phyloP scores from a whole-genome alignment of 2,113 vertebrate species.

The Helogale parvula region DNA sequence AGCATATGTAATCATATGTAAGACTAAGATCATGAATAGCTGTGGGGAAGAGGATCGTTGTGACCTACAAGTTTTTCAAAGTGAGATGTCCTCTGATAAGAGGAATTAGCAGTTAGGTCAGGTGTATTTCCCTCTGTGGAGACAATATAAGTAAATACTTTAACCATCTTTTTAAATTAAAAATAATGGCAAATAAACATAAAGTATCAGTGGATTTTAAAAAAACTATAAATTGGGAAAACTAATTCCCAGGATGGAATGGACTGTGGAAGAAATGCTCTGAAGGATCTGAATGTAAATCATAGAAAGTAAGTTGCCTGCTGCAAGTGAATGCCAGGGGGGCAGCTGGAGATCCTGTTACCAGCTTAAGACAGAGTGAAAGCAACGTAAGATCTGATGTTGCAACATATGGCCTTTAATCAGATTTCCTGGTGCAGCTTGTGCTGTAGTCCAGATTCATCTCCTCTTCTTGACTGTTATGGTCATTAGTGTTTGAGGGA shows the following conservation, averaged over 20 bases:
- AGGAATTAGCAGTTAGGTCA: neutral
- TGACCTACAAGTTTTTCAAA: neutral
- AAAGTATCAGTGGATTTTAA: neutral
- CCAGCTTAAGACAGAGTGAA: neutral
- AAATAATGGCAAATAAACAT: slow-evolving; percentile 3
- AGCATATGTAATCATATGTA: neutral
- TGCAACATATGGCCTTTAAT: neutral
- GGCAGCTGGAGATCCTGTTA: neutral
- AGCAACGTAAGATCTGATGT: neutral
- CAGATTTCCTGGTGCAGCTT: neutral
- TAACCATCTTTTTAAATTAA: neutral
- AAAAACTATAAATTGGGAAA: neutral
- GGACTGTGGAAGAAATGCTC: neutral
- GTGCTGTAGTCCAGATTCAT: neutral
- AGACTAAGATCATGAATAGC: neutral
- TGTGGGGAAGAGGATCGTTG: too few relatives aligned
- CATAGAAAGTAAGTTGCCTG: neutral
- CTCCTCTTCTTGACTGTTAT: neutral
- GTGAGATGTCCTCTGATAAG: neutral
- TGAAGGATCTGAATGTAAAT: neutral
- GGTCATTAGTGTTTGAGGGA: neutral
- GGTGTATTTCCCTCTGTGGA: neutral
- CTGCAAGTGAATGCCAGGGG: accelerated
- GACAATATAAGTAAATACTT: neutral
- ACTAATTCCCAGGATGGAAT: neutral